Evolutionary conservation across 37 sponge, comb jelly and placozoan genomes (phyloP), one percentile per base, ranked within the genome.

Genomic region (Hormiphora californensis): DNA sequence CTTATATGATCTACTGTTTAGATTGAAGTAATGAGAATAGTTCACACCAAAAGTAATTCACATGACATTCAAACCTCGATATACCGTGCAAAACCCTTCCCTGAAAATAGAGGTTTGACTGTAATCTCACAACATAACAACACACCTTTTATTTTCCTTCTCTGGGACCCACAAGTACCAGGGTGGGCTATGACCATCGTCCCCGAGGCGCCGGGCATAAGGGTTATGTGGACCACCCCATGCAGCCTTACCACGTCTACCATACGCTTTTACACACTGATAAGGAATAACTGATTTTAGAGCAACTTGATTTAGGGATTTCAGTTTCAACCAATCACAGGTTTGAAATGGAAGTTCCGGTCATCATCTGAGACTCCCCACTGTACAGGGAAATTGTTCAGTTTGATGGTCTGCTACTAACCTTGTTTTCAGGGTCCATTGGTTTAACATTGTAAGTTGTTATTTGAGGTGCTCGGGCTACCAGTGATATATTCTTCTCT

Each of bases 401-500:
- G 15, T 49, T 17, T 49, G 53, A 49, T 49, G 15, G 12, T 46
- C 8, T 46, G 8, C 51, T 12, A 8, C 51, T 46, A 8, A 73
- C 81, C 81, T 73, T 73, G 25, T 43, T 43, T 73, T 73, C 81
- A 33, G 9, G 46, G 4, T 43, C 81, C 40, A 73, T n/a, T 22
- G 81, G 81, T 23, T 73, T 43, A 3, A 73, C 38, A 30, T 73
- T 73, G 81, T 73, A 46, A 3, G 43, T 46, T 19, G 81, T 73
- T 4, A 73, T 25, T n/a, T 46, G 35, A 1, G 81, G 81, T 36
- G 81, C 81, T 40, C 43, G 40, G 19, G 81, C 81, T 41, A 73
- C 12, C 41, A 73, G 81, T n/a, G 81, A 43, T 22, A 73, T 73
- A 40, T 73, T 73, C 81, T 73, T 73, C 46, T 73, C 81, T 0